Base-by-base conservation (phyloP, 2,113 vertebrate species). In the Sceloporus undulatus region DNA sequence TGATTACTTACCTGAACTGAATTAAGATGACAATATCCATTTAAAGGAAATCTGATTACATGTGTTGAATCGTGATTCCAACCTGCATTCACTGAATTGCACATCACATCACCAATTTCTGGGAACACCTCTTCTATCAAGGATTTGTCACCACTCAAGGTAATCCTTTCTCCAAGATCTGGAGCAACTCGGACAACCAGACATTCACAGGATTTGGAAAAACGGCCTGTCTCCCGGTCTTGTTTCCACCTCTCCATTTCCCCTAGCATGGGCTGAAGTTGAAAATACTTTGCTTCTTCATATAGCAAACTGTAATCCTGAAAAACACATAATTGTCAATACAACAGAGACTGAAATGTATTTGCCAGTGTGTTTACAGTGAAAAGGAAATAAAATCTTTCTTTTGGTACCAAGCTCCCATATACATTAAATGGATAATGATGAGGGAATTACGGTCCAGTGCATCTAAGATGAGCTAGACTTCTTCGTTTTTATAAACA, bases 251-350 rank as follows among this genome's bases (percentile, higher is more conserved):
- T 96, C 88, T 98, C 98, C 95, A 99, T 97, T 95, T 98, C 98
- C 11, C 96, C 94, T 89, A 98, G 96, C 96, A 99, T 97, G 56
- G 98, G 98, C 92, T 97, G 97, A 87, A 99, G 98, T 94, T 99
- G 98, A 95, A 99, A 99, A 92, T 99, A 99, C 59, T 96, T 96
- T 74, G 98, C 98, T 95, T 99, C 99, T 97, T 99, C 99, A 82
- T 98, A 99, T 93, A 99, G 95, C 95, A 98, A 96, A 83, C 97
- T 98, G 91, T 98, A 99, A 93, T 99, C 99, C 99, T 99, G 95
- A 91, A 94, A 92, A 83, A 94, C 78, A 93, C 40, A n/a, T 5
- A 78, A 38, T 70, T 94, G 82, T 92, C 76, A 88, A 90, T 66
- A 84, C 83, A 87, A 92, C 4, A 79, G 75, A 76, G 75, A 86